Evolutionary conservation across 2,888 invertebrate species (phyloP).

Genomic region (Hemistola chrysoprasaria): DNA sequence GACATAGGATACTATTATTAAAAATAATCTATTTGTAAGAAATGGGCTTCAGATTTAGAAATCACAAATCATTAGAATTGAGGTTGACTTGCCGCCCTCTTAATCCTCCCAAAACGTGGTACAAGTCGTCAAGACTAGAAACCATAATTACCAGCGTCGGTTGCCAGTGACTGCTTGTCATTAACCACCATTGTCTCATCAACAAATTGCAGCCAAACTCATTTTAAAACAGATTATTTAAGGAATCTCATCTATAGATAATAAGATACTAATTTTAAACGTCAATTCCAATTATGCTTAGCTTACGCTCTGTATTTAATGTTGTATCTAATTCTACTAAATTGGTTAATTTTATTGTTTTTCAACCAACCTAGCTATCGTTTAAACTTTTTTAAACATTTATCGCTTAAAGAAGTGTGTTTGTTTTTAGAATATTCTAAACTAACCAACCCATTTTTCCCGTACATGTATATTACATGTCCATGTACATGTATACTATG

Average conservation of each 20-base stretch:
- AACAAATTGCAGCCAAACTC: slow-evolving; percentile 47
- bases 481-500: too few relatives aligned
- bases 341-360: too few relatives aligned
- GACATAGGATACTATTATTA: slow-evolving; percentile 12
- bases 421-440: slow-evolving; percentile 13
- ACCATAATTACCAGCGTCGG: slow-evolving; percentile 46
- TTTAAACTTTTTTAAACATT: too few relatives aligned
- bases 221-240: slow-evolving; percentile 24
- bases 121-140: slow-evolving; percentile 55
- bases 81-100: slow-evolving; percentile 49
- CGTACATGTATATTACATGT: slow-evolving; percentile 2
- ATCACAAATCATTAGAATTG: slow-evolving; percentile 39
- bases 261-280: slow-evolving; percentile 13
- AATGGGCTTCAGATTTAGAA: slow-evolving; percentile 33
- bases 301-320: background rate
- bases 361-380: too few relatives aligned
- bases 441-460: slow-evolving; percentile 15
- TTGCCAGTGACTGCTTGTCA: slow-evolving; percentile 49
- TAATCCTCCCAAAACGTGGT: slow-evolving; percentile 50
- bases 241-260: slow-evolving; percentile 5
- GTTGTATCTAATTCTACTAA: too few relatives aligned
- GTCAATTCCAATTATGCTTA: slow-evolving; percentile 3
- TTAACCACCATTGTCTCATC: slow-evolving; percentile 53
- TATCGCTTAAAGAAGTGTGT: slow-evolving; percentile 13
- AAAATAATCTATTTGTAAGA: slow-evolving; percentile 21